phyloP scores from a whole-genome alignment of 2,797 vertebrate species.

The Danionella dracula region DNA sequence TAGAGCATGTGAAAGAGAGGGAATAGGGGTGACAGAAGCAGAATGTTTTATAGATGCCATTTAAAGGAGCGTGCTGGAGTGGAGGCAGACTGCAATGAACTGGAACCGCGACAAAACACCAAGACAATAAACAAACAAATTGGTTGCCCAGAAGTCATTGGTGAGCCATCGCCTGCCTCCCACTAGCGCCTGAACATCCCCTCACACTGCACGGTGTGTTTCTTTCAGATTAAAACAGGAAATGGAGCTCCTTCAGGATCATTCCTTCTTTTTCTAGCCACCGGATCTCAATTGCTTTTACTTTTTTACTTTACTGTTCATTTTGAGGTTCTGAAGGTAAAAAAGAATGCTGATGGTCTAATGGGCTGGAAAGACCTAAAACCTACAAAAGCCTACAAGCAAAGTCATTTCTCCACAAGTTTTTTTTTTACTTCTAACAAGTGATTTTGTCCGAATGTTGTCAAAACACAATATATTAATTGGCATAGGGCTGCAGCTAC shows the following conservation, averaged over 20 bases:
- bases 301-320: not conserved
- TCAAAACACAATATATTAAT: too few species aligned
- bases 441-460: too few species aligned
- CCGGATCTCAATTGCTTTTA: slow-evolving; percentile 8
- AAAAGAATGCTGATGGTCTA: too few species aligned
- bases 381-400: too few species aligned
- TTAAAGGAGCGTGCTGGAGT: slow-evolving; percentile 66
- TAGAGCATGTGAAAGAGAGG: slow-evolving; percentile 31
- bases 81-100: slow-evolving; percentile 65
- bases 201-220: slow-evolving; percentile 35
- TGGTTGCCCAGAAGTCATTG: slow-evolving; percentile 66
- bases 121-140: slow-evolving; percentile 76
- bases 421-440: too few species aligned
- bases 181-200: slow-evolving; percentile 26
- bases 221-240: slow-evolving; percentile 57
- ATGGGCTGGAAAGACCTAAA: too few species aligned
- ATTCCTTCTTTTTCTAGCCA: slow-evolving; percentile 51
- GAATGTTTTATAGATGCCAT: slow-evolving; percentile 73
- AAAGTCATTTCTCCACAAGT: too few species aligned
- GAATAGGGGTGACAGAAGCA: slow-evolving; percentile 28
- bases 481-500: too few species aligned
- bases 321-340: not conserved
- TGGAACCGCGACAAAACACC: slow-evolving; percentile 70
- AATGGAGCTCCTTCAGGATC: slow-evolving; percentile 59
- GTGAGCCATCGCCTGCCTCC: slow-evolving; percentile 50